Percentiles rank a stretch among this genome's conserved stretches.
These are phyloP conservation scores for Trididemnum miniatum DNA, from an alignment of 23 tunicate species.

Conservation along the genomic window DNA sequence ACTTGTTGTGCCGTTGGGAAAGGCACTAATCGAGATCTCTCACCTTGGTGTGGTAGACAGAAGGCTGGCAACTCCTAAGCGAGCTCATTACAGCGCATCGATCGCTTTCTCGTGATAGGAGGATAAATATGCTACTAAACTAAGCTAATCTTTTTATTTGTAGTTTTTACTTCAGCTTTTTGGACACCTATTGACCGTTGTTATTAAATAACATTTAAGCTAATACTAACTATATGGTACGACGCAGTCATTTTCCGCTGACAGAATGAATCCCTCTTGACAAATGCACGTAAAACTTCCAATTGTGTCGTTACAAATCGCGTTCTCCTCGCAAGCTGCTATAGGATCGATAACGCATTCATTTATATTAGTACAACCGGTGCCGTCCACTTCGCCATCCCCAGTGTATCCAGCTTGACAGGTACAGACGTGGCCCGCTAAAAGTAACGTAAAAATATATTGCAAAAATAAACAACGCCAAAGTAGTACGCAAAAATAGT, in stretches of 20 bases:
- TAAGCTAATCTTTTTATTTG: too few relatives aligned
- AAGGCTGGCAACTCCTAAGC: too few relatives aligned
- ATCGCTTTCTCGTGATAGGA: too few relatives aligned
- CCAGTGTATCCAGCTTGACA: constrained; percentile 5
- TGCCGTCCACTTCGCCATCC: neutral
- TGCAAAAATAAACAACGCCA: neutral
- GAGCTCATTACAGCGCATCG: too few relatives aligned
- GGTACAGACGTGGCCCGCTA: constrained; percentile 11
- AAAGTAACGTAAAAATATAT: neutral
- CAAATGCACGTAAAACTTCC: constrained; percentile 1
- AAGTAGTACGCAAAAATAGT: neutral
- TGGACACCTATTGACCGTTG: too few relatives aligned
- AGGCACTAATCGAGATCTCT: too few relatives aligned
- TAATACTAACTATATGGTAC: neutral
- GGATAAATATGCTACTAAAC: too few relatives aligned
- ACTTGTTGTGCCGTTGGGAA: too few relatives aligned
- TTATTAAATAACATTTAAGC: too few relatives aligned
- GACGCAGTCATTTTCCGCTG: neutral
- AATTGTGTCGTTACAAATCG: neutral
- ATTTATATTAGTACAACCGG: constrained; percentile 5
- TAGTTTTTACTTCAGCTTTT: too few relatives aligned
- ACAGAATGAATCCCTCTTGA: neutral
- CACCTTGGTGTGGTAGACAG: too few relatives aligned
- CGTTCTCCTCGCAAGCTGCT: too few relatives aligned
- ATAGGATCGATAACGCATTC: neutral